Base-by-base conservation (phyloP, 2,797 vertebrate genomes). In the Synaphobranchus kaupii region DNA sequence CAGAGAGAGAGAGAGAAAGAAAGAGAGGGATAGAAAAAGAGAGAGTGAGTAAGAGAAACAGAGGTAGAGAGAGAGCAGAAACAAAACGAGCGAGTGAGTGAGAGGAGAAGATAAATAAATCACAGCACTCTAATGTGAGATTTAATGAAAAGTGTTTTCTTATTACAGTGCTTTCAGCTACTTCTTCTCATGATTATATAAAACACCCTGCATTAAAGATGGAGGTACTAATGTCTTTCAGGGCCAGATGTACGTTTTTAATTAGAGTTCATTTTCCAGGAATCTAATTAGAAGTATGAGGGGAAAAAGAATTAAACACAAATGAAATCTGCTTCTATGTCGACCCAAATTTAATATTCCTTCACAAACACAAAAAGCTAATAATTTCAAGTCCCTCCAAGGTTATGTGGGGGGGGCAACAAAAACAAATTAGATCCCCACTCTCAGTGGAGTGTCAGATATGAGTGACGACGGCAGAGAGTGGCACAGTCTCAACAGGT, bases 251-350 rank as follows among this genome's bases (percentile, higher is more conserved):
- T 85, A 88, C 80, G 81, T 82, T 88, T 88, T 88, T 88, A 88
- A 88, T 88, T 88, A 88, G 58, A 85, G 76, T 76, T 88, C 78
- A 88, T 88, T 88, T 84, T 88, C 76, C 47, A 48, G 84, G 73
- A 88, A 88, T 88, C 87, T 88, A 88, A 88, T 88, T 88, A 88
- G 84, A 88, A 88, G 84, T 88, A 76, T 81, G 87, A 85, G 87
- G 84, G 39, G 85, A 20, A 85, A 88, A 88, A 84, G 85, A 85
- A 84, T 82, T 47, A 85, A 88, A 85, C 78, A 17, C 9, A 81
- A 81, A 81, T 81, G 78, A 50, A 81, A 81, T 81, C 44, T 81
- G 47, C 78, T 81, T 81, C 84, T 68, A 50, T 50, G 78, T 50
- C 78, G 47, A 81, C 87, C 73, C 60, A 85, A 88, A 88, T 88